These are phyloP conservation scores for Drosophila eugracilis DNA, from an alignment of 1,140 invertebrate species.

Conservation along the genomic window DNA sequence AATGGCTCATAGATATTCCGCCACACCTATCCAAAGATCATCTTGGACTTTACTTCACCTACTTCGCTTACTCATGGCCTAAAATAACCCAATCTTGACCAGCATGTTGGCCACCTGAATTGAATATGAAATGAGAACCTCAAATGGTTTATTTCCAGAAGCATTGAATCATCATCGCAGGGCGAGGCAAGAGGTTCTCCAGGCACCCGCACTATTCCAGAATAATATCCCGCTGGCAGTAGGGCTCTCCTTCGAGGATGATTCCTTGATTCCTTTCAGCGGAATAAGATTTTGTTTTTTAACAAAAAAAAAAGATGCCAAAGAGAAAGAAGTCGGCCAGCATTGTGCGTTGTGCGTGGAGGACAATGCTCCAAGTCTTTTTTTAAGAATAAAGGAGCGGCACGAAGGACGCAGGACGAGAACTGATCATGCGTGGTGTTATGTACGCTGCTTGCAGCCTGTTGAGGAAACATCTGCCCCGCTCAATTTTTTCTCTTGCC, in stretches of 20 bases:
- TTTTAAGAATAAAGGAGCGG: constrained; percentile 42
- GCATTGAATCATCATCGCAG: constrained; percentile 35
- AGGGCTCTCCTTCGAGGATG: constrained; percentile 21
- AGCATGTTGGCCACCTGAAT: constrained; percentile 28
- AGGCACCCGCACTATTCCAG: constrained; percentile 54
- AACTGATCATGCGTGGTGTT: constrained; percentile 79
- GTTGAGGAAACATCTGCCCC: constrained; percentile 81
- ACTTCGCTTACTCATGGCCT: constrained; percentile 18
- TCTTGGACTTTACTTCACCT: not conserved
- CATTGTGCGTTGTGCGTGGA: constrained; percentile 52
- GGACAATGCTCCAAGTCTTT: constrained; percentile 65
- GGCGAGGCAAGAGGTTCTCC: constrained; percentile 5
- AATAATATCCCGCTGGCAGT: constrained; percentile 21
- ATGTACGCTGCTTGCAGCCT: constrained; percentile 66
- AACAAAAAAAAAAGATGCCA: constrained; percentile 19
- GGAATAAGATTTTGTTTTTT: constrained; percentile 59
- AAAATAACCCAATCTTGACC: constrained; percentile 13
- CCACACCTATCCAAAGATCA: not conserved
- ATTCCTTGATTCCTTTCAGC: constrained; percentile 53
- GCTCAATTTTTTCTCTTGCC: constrained; percentile 65
- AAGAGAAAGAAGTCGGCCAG: constrained; percentile 45
- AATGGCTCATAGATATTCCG: not conserved
- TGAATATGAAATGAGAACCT: constrained; percentile 33
- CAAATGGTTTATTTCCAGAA: constrained; percentile 29
- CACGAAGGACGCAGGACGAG: constrained; percentile 35